These are phyloP conservation scores for Sciurus vulgaris DNA, from an alignment of 2,797 vertebrate species.

Conservation along the genomic window DNA sequence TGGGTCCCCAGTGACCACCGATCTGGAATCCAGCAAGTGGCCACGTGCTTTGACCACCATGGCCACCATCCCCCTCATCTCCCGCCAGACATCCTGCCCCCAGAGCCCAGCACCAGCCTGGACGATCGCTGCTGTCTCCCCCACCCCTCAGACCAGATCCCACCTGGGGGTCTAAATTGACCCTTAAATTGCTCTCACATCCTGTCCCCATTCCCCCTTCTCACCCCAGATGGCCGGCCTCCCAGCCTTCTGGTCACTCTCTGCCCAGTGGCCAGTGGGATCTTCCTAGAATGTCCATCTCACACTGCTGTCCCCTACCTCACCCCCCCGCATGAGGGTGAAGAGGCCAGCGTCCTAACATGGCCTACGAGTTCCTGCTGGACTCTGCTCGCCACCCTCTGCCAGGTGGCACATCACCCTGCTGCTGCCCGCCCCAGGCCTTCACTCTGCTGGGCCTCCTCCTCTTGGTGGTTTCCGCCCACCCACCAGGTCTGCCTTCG, in stretches of 20 bases:
- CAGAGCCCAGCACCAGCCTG: background rate
- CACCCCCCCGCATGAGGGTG: no score
- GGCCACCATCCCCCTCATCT: fast-evolving
- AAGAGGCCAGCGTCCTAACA: background rate
- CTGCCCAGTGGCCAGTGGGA: background rate
- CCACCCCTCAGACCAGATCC: background rate
- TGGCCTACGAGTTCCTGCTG: background rate
- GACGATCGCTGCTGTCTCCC: no score
- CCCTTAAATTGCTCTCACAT: background rate
- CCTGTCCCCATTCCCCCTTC: background rate
- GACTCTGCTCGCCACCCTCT: background rate
- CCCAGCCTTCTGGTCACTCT: background rate
- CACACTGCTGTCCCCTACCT: background rate
- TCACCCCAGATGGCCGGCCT: background rate
- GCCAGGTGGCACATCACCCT: no score
- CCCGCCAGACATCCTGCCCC: background rate
- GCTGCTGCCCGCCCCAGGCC: no score
- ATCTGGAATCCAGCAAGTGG: background rate
- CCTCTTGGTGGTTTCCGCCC: background rate
- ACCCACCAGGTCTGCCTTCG: background rate
- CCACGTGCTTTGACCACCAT: background rate
- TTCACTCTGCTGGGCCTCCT: background rate
- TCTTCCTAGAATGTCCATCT: fast-evolving
- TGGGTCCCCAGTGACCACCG: background rate
- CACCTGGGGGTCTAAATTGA: no score